Evolutionary conservation across 1,140 invertebrate species (phyloP), one percentile per base, ranked within the genome.

Genomic region (Caenorhabditis brenneri): DNA sequence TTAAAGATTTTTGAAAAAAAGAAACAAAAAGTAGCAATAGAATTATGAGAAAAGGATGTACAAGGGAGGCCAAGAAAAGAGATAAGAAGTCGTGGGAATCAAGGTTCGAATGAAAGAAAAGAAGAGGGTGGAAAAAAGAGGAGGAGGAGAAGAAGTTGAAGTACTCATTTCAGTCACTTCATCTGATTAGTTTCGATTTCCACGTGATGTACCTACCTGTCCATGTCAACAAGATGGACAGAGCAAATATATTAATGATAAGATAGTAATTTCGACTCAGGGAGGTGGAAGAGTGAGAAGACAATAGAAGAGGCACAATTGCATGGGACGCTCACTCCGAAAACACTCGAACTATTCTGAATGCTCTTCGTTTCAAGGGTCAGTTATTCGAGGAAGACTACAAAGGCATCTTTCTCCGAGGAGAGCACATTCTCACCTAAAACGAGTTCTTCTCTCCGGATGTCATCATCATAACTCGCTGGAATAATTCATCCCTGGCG

Each of bases 81-180:
- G 36, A 74, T 74, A 74, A 74, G 65, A 74, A 39, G 65, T 74
- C 65, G 65, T 74, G 65, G 65, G 65, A 74, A 74, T 74, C n/a
- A 9, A 19, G 6, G 58, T 31, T 15, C n/a, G 12, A 42, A 42
- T 42, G 0, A 31, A 42, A 16, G 9, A 19, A 42, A 24, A 42
- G 42, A 74, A 4, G n/a, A 46, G 22, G 29, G 22, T 27, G n/a
- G n/a, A 74, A 42, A 31, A 31, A 74, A 42, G n/a, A 42, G 10
- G 29, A 74, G 10, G 10, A 1, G 19, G 31, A 22, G 31, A 6
- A 36, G 36, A 24, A 19, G 65, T 24, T 12, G 3, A 24, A 31
- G 29, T 27, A 58, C 24, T 27, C 53, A 58, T 58, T 15, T 27
- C n/a, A 5, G n/a, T 42, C n/a, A 74, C 65, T 74, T 74, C 65